Evolutionary conservation across 2,797 vertebrate genomes (phyloP), one percentile per base, ranked within the genome.

Genomic region (Phoxinus dragarum): DNA sequence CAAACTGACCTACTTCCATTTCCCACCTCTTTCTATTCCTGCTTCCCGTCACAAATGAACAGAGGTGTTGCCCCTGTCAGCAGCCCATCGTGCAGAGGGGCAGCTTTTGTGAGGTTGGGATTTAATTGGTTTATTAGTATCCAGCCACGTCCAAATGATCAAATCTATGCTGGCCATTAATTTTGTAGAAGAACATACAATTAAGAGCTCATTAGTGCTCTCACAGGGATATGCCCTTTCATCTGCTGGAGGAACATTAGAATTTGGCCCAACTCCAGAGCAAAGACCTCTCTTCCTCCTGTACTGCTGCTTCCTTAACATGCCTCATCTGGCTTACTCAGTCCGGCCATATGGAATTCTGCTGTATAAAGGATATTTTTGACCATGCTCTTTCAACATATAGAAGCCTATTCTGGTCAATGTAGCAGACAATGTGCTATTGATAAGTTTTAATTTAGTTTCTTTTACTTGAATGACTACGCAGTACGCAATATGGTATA

Each of bases 151-250:
- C 92, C 94, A 93, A 94, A 95, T 95, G 94, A 95, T 96, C 94
- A 95, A 95, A 95, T 95, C 93, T 95, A 94, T 94, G 94, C 89
- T 92, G 94, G 94, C 94, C 95, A 96, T 96, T 96, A 94, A 96
- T 96, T 96, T 95, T 94, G 94, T 91, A 92, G 92, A 95, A 95
- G 96, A 96, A 96, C 96, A 96, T 95, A 95, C 95, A 95, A 96
- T 96, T 96, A 96, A 94, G 94, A 89, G 86, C 92, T 94, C 92
- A 95, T 95, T 95, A 95, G 91, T 87, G 89, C 84, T 91, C 94
- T 95, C 94, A 92, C 93, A 94, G 93, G 95, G 94, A 94, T 93
- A 93, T 94, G 94, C 91, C 94, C 95, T 96, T 95, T 96, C 93
- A 94, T 94, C 95, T 94, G 92, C 91, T 91, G 89, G 92, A 92